Percentiles rank a stretch among this genome's conserved stretches.
Conservation (phyloP, 2,113 vertebrate species). For the Synchiropus splendidus region DNA sequence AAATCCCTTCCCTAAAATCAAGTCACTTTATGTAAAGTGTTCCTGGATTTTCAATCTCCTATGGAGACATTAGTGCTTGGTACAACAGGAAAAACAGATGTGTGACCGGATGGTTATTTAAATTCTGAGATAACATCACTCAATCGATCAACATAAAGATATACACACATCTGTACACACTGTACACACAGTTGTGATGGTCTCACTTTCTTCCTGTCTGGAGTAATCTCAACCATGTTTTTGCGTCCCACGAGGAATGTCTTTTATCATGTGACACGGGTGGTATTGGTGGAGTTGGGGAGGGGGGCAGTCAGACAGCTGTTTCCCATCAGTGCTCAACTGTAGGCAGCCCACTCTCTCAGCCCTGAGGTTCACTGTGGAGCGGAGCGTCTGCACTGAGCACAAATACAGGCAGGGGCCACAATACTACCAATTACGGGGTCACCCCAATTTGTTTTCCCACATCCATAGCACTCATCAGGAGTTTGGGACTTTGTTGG, state of each 20-base stretch:
- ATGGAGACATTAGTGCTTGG: conserved; percentile 27
- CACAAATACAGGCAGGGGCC: conserved; percentile 32
- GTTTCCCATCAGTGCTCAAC: conserved; percentile 62
- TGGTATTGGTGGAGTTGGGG: conserved; percentile 15
- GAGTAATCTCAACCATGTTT: conserved; percentile 48
- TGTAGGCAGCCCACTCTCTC: conserved; percentile 32
- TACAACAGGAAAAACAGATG: conserved; percentile 49
- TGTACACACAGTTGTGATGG: conserved; percentile 12
- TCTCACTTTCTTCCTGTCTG: conserved; percentile 53
- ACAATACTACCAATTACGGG: conserved; percentile 55
- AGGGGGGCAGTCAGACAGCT: conserved; percentile 48
- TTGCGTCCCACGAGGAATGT: conserved; percentile 42
- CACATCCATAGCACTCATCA: conserved; percentile 35
- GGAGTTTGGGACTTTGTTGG: conserved; percentile 12
- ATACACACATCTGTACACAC: conserved; percentile 4
- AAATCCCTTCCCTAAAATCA: too few species aligned
- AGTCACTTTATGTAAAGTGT: too few species aligned
- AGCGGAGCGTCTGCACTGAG: conserved; percentile 18
- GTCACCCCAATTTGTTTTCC: conserved; percentile 63
- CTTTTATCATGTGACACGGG: conserved; percentile 58
- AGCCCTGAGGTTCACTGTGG: conserved; percentile 32
- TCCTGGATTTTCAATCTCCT: conserved; percentile 12
- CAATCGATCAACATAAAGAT: conserved; percentile 31
- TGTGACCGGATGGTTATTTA: conserved; percentile 33
- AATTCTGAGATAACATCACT: conserved; percentile 42